These are phyloP conservation scores for Onychostruthus taczanowskii DNA, from an alignment of 2,113 vertebrate species.

Conservation along the genomic window DNA sequence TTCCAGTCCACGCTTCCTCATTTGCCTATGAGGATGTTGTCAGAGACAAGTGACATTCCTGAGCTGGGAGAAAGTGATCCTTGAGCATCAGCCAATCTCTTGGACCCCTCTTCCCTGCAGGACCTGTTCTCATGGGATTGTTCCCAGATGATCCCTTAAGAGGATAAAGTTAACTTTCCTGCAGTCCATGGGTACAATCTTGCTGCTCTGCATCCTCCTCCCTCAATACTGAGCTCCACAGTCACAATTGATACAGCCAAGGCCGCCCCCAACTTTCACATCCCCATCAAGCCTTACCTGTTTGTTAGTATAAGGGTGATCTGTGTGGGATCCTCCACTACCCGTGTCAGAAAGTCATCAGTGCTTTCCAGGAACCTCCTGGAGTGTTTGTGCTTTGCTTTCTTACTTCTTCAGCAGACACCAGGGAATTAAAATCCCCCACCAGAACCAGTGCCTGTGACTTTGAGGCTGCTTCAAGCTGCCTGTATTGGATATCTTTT, in stretches of 20 bases:
- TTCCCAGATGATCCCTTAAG: background rate
- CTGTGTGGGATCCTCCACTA: accelerated
- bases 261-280: background rate
- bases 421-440: background rate
- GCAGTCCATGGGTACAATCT: background rate
- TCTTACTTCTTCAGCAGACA: background rate
- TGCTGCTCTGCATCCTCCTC: background rate
- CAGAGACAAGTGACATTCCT: background rate
- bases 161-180: background rate
- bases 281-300: background rate
- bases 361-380: background rate
- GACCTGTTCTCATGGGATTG: background rate
- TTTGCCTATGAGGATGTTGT: background rate
- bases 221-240: background rate
- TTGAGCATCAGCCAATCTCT: background rate
- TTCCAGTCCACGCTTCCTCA: background rate
- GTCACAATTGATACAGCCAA: background rate
- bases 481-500: background rate
- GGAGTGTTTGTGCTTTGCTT: background rate
- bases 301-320: background rate
- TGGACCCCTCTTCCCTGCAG: background rate
- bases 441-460: background rate
- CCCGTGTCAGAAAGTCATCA: background rate
- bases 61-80: background rate
- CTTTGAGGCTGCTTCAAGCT: background rate